Conservation (phyloP, 2,113 vertebrate genomes). For the Peromyscus polionotus region DNA sequence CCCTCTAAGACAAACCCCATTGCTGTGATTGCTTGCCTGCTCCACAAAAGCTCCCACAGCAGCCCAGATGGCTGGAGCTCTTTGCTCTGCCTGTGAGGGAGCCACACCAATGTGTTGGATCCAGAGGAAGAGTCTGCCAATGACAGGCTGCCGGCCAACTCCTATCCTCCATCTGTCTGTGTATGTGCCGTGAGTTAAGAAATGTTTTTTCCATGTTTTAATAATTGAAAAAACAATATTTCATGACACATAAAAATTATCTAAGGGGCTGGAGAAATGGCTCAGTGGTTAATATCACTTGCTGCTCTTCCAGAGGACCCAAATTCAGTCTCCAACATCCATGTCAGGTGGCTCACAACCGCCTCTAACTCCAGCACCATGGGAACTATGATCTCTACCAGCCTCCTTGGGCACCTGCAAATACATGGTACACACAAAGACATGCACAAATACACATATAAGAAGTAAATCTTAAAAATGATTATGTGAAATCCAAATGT, state of each 20-base stretch:
- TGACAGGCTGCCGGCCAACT: neutral
- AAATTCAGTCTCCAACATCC: neutral
- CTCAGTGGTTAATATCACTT: neutral
- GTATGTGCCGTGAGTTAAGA: neutral
- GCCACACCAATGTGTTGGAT: neutral
- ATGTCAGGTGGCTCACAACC: neutral
- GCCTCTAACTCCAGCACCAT: neutral
- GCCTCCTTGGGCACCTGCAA: neutral
- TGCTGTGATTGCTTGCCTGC: neutral
- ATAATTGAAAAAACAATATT: constrained; percentile 16
- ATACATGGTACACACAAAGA: neutral
- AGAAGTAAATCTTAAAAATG: neutral
- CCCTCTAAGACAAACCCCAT: neutral
- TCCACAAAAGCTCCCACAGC: neutral
- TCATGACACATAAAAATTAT: constrained; percentile 3
- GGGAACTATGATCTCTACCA: neutral
- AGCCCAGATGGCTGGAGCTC: neutral
- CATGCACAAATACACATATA: neutral
- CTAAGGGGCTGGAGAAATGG: neutral
- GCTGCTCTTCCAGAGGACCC: neutral
- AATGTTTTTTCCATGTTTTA: constrained; percentile 17
- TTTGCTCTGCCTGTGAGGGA: neutral
- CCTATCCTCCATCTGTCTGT: neutral
- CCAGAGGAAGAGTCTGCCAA: neutral
- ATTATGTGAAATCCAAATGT: constrained; percentile 15